phyloP scores from a whole-genome alignment of 2,797 vertebrate genomes.

The Varecia variegata region DNA sequence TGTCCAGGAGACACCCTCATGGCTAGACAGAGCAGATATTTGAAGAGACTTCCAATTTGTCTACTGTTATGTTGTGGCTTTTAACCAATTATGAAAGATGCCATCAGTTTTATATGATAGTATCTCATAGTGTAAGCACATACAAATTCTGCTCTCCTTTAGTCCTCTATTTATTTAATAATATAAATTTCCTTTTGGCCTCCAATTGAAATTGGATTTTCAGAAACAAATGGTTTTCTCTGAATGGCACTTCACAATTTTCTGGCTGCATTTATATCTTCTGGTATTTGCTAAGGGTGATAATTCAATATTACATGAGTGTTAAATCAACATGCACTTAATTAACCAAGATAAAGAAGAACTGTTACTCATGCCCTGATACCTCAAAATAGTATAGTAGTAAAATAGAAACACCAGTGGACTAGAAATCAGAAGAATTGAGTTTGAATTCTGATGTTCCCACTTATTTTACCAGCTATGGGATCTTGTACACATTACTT shows the following conservation, averaged over 20 bases:
- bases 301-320: neutral
- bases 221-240: conserved; percentile 27
- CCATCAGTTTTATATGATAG: neutral
- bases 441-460: neutral
- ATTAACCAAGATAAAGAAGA: conserved; percentile 15
- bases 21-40: neutral
- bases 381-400: neutral
- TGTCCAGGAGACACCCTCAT: neutral
- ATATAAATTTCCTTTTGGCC: neutral
- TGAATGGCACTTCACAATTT: conserved; percentile 45
- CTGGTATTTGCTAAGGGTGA: conserved; percentile 21
- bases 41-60: neutral
- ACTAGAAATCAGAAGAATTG: neutral
- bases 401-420: neutral
- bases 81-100: conserved; percentile 29
- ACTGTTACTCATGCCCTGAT: neutral
- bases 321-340: neutral
- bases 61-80: neutral
- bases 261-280: neutral
- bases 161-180: conserved; percentile 19
- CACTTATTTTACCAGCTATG: neutral
- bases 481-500: neutral
- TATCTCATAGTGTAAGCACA: neutral
- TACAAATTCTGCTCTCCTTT: neutral
- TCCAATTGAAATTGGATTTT: conserved; percentile 43